Base-by-base conservation (phyloP, 2,797 vertebrate species). In the Propithecus perrieri region DNA sequence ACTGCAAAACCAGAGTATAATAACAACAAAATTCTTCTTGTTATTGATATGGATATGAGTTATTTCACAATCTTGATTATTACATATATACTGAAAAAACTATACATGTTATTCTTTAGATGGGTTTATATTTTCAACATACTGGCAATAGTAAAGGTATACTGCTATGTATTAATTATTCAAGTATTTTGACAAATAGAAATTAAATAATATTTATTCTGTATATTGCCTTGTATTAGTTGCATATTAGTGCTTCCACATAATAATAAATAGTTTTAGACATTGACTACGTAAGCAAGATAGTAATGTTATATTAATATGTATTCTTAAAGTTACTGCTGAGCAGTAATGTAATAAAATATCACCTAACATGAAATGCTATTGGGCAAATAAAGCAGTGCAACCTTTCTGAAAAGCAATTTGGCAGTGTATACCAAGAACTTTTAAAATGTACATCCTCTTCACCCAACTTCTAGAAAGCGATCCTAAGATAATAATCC, bases 1-100 rank as follows among this genome's bases (percentile, higher is more conserved):
- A 85, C 7, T 24, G 12, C 61, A 69, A 90, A 96, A 93, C 8
- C 43, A 90, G 53, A 91, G 38, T 81, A 88, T 46, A 69, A 59
- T 28, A 85, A 85, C 50, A 87, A 7, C 22, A 30, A 2, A 17
- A 20, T 86, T 89, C 22, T 87, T 78, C 33, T 93, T n/a, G 35
- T 48, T 85, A 18, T 28, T 69, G 6, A 55, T 80, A 61, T 22
- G 24, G 26, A 30, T 35, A 72, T 5, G n/a, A 84, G 20, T 93
- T 91, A 84, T 80, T 90, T 93, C 43, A 80, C 28, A 88, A 41
- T 85, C 28, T 91, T 95, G 65, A 74, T 67, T 53, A 85, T 48
- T 85, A 53, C 7, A 79, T 30, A 75, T 79, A 91, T 87, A 59
- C 41, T 92, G 38, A 89, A 95, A 89, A 95, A 84, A 22, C 38